Evolutionary conservation across 2,888 invertebrate genomes (phyloP).

Genomic region (Rhagonycha fulva): DNA sequence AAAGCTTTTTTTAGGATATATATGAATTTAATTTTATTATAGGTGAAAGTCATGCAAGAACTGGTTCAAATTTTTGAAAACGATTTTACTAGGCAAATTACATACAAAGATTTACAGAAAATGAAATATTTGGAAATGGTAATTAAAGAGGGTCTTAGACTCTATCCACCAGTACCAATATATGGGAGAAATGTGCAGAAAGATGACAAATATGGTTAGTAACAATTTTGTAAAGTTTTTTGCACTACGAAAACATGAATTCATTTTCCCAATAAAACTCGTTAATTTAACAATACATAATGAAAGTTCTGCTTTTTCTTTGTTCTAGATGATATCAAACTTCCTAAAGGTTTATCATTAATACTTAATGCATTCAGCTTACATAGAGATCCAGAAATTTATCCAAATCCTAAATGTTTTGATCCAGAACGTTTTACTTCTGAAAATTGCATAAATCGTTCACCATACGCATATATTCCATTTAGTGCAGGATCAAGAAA

Average conservation of each 20-base stretch:
- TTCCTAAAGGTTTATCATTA: constrained; percentile 52
- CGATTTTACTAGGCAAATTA: constrained; percentile 29
- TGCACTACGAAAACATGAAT: too few species aligned
- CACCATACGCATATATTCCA: not conserved
- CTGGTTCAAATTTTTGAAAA: constrained; percentile 44
- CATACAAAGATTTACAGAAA: constrained; percentile 50
- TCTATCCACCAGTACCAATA: constrained; percentile 59
- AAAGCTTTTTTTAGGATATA: too few species aligned
- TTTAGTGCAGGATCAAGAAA: constrained; percentile 6
- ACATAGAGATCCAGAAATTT: constrained; percentile 58
- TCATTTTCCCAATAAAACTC: not conserved
- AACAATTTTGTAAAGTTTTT: too few species aligned
- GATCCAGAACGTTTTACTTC: constrained; percentile 61
- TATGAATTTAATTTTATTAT: not conserved
- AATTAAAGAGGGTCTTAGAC: constrained; percentile 45
- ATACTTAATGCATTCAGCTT: constrained; percentile 54
- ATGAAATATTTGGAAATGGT: constrained; percentile 6
- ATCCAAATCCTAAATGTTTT: constrained; percentile 59
- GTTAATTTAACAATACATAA: too few species aligned
- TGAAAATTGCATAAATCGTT: constrained; percentile 43
- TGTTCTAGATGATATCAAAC: constrained; percentile 25
- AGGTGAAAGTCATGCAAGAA: constrained; percentile 49
- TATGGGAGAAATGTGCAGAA: constrained; percentile 40
- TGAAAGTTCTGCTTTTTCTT: too few species aligned
- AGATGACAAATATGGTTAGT: not conserved